Percentiles rank a stretch among this genome's conserved stretches.
These are phyloP conservation scores for Labeo catla DNA, from an alignment of 2,113 vertebrate species.

Conservation along the genomic window DNA sequence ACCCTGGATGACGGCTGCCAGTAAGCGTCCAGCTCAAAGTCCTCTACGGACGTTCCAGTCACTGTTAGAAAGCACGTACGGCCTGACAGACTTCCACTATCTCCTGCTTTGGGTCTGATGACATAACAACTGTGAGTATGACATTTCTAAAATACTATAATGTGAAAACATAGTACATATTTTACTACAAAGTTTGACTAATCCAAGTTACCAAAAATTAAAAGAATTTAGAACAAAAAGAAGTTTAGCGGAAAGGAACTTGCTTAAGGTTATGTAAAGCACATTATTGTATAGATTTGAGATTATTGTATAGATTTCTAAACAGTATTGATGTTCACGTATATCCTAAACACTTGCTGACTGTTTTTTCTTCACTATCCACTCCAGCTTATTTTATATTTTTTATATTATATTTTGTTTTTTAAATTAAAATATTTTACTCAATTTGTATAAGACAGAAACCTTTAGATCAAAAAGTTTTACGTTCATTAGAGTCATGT, in stretches of 20 bases:
- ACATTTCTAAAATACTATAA: background rate
- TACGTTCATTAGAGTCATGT: background rate
- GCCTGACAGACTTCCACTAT: background rate
- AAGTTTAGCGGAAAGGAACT: background rate
- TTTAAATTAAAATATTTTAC: background rate
- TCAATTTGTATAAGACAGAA: background rate
- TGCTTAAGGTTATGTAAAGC: background rate
- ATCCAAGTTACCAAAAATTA: background rate
- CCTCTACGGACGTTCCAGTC: background rate
- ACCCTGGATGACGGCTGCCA: background rate
- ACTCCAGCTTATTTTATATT: background rate
- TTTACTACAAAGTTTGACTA: background rate
- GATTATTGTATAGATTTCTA: background rate
- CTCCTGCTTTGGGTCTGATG: background rate
- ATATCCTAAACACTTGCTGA: too few relatives aligned
- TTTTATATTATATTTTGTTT: too few relatives aligned
- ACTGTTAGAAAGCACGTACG: background rate
- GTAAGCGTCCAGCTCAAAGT: conserved; percentile 43
- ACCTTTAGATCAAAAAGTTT: background rate
- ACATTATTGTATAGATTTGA: background rate
- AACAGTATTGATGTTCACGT: background rate
- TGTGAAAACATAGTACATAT: background rate
- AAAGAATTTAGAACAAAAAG: background rate
- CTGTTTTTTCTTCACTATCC: background rate
- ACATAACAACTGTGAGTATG: conserved; percentile 5